Conservation (phyloP, 2,888 invertebrate species). For the Sinhomidia bicolor region DNA sequence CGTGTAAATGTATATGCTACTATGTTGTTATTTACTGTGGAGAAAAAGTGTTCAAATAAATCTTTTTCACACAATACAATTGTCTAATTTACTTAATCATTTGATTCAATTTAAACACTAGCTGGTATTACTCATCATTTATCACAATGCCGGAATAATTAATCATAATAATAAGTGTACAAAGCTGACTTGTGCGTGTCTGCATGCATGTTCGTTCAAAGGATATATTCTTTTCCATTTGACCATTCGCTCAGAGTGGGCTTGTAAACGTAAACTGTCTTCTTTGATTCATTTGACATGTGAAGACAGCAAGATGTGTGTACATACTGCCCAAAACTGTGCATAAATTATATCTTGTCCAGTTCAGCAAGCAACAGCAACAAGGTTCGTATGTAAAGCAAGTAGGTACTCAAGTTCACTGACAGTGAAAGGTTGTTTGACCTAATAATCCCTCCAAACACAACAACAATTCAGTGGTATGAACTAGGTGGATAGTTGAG, state of each 20-base stretch:
- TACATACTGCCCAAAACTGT: not conserved
- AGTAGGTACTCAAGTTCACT: too few species aligned
- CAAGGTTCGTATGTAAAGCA: too few species aligned
- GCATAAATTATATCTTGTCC: not conserved
- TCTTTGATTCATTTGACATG: constrained; percentile 14
- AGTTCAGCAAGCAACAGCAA: too few species aligned
- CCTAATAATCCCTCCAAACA: constrained; percentile 31
- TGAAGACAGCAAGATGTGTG: constrained; percentile 24
- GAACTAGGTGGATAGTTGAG: too few species aligned
- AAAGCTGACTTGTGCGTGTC: too few species aligned
- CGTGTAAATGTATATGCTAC: too few species aligned
- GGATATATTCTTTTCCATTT: too few species aligned
- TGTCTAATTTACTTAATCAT: not conserved
- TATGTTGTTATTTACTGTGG: too few species aligned
- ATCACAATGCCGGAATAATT: not conserved
- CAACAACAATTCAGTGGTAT: not conserved
- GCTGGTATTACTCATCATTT: constrained; percentile 1
- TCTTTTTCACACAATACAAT: constrained; percentile 17
- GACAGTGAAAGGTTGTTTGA: constrained; percentile 32
- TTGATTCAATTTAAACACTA: constrained; percentile 26
- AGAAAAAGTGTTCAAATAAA: constrained; percentile 7
- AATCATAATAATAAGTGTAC: not conserved
- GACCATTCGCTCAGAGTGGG: not conserved
- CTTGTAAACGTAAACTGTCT: not conserved
- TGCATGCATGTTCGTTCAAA: too few species aligned